Evolutionary conservation across 2,888 invertebrate genomes (phyloP), one percentile per base, ranked within the genome.

Genomic region (Dryomyza anilis): DNA sequence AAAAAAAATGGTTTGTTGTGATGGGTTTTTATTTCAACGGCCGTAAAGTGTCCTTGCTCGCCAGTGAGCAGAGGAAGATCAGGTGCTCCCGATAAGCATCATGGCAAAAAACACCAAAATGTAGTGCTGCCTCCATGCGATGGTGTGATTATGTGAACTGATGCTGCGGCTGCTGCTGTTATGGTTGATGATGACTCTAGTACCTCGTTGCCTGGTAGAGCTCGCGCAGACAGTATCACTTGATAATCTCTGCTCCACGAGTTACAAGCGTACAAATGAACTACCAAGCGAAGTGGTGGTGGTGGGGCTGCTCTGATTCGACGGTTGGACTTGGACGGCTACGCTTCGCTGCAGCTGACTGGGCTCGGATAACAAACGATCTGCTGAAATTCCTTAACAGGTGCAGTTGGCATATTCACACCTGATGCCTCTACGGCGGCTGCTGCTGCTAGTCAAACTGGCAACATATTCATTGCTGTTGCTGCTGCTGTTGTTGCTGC

Each of bases 161-260:
- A n/a, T 27, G 1, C 16, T 1, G 53, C 21, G 12, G 21, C 4
- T n/a, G 21, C 21, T 53, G 2, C 33, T 53, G 33, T 19, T 6
- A 21, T 36, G 23, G 19, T n/a, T 55, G 36, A 30, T 53, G 53
- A 19, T 25, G 55, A 12, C 4, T 10, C 23, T 52, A 25, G 14
- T 43, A 29, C 14, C 25, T 23, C 16, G n/a, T 25, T 21, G 27
- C 50, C 43, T 60, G 60, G 33, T 25, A 27, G 16, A 52, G 50
- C 30, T 27, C 27, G n/a, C 27, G 60, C 48, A 30, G 48, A 5
- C 27, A 46, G 60, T 61, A 61, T 61, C 60, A 19, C 50, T 36
- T 61, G 61, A 61, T 61, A 61, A 61, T 61, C 61, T 61, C 14
- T 36, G 19, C 23, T 53, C 39, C 14, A 23, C 21, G 59, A 19